These are phyloP conservation scores for Chalcosyrphus nemorum DNA, from an alignment of 2,888 invertebrate genomes.

Conservation along the genomic window DNA sequence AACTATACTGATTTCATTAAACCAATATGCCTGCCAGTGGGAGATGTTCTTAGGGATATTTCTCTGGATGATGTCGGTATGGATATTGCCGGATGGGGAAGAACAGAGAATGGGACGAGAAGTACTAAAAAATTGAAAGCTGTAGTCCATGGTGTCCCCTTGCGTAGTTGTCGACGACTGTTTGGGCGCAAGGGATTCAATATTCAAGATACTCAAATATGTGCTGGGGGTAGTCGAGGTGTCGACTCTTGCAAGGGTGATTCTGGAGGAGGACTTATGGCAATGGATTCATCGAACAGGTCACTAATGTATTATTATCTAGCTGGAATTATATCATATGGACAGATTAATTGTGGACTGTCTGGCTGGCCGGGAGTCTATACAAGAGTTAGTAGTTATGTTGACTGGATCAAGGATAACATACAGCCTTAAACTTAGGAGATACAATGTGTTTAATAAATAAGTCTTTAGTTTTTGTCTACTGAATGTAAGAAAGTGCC, in stretches of 20 bases:
- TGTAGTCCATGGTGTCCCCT: slow-evolving; percentile 82
- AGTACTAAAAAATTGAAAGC: slow-evolving; percentile 84
- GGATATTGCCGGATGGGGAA: slow-evolving; percentile 86
- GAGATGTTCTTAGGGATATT: slow-evolving; percentile 75
- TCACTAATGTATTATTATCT: slow-evolving; percentile 83
- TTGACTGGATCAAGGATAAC: slow-evolving; percentile 84
- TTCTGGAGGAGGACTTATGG: slow-evolving; percentile 86
- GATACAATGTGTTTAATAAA: no score
- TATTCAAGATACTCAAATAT: slow-evolving; percentile 83
- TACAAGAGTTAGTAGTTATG: slow-evolving; percentile 84
- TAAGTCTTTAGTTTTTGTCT: no score
- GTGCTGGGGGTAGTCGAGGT: slow-evolving; percentile 84
- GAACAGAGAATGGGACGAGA: slow-evolving; percentile 83
- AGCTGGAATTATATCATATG: slow-evolving; percentile 86
- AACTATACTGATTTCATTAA: slow-evolving; percentile 83
- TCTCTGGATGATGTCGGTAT: slow-evolving; percentile 81
- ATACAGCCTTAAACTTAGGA: slow-evolving; percentile 69
- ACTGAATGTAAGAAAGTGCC: no score
- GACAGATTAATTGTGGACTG: slow-evolving; percentile 85
- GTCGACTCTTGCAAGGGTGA: slow-evolving; percentile 85
- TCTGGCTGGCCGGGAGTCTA: slow-evolving; percentile 86
- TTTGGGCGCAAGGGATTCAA: slow-evolving; percentile 82
- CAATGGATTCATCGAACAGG: slow-evolving; percentile 75
- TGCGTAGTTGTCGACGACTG: slow-evolving; percentile 82
- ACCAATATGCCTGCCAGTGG: slow-evolving; percentile 85